Evolutionary conservation across 2,888 invertebrate genomes (phyloP), one percentile per base, ranked within the genome.

Genomic region (Eupithecia dodoneata): DNA sequence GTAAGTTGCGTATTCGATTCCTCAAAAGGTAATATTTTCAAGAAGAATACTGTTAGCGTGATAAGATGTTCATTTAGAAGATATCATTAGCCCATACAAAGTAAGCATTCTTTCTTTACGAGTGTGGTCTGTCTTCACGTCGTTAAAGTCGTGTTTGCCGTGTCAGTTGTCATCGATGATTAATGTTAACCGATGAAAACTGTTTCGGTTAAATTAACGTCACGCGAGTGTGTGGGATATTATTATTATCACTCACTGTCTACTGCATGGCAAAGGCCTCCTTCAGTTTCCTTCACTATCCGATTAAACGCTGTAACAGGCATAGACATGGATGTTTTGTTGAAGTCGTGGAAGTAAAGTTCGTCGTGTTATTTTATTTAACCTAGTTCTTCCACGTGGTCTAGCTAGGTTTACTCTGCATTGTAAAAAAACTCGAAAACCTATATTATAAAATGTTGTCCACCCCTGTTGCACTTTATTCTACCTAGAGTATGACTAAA

Each of bases 81-180:
- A 63, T 4, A 30, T 70, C n/a, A 73, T 55, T n/a, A 49, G 18
- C 9, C 67, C 59, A 73, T 73, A 73, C 73, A 47, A 66, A 66
- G 63, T 66, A 63, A 45, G 59, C 45, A 47, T 66, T 45, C 2
- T 70, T 49, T 70, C 2, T 70, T 49, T 70, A 47, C 4, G 30
- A 70, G 70, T 70, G 70, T n/a, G 70, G 70, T 30, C 47, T 71
- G 77, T 77, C 72, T 69, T 44, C 75, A 71, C 70, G 45, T 75
- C 71, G 73, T 75, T 75, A 77, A 63, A 74, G 42, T 15, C 55
- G 49, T 72, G 73, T 71, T 71, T 15, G n/a, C 41, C 47, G 42
- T 67, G 71, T 72, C 55, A 72, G 65, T 55, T 80, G 77, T 81
- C 77, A 73, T 75, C 76, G 41, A 15, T 65, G 71, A 81, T 81